Evolutionary conservation across 2,888 invertebrate species (phyloP).

Genomic region (Agrilus biguttatus): DNA sequence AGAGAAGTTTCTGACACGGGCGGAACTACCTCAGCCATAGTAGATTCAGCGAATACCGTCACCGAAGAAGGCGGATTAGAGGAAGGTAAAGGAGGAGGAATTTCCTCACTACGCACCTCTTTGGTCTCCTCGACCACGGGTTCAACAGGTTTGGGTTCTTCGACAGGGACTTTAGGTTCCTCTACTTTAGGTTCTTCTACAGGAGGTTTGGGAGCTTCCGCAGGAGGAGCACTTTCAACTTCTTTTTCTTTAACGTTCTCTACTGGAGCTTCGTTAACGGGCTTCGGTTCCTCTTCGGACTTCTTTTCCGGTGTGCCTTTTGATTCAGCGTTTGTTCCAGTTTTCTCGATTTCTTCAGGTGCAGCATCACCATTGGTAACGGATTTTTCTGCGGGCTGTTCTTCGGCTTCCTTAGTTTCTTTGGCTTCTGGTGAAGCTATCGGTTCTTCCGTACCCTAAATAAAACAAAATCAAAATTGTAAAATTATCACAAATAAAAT

Average conservation of each 20-base stretch:
- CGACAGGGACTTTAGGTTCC: slow-evolving; percentile 9
- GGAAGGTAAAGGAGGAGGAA: slow-evolving; percentile 59
- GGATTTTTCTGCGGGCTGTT: slow-evolving; percentile 8
- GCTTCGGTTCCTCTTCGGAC: slow-evolving; percentile 14
- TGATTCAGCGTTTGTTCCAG: slow-evolving; percentile 11
- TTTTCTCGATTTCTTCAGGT: slow-evolving; percentile 11
- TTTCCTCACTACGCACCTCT: slow-evolving; percentile 47
- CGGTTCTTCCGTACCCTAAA: slow-evolving; percentile 3
- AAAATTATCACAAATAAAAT: too few relatives aligned
- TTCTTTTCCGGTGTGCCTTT: slow-evolving; percentile 11
- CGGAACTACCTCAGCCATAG: slow-evolving; percentile 39
- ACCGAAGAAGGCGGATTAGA: slow-evolving; percentile 63
- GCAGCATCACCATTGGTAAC: slow-evolving; percentile 13
- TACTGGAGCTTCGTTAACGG: slow-evolving; percentile 6
- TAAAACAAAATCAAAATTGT: neutral
- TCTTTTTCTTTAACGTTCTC: slow-evolving; percentile 11
- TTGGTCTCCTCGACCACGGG: slow-evolving; percentile 21
- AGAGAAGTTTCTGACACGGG: slow-evolving; percentile 6
- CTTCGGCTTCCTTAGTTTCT: slow-evolving; percentile 7
- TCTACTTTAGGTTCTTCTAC: slow-evolving; percentile 7
- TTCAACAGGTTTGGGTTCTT: slow-evolving; percentile 14
- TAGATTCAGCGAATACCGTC: slow-evolving; percentile 57
- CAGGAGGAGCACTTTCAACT: slow-evolving; percentile 9
- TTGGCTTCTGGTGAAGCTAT: slow-evolving; percentile 3
- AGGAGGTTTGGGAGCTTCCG: slow-evolving; percentile 5